A percentile compares a stretch with the other conserved stretches of the same genome.
Evolutionary conservation across 2,888 invertebrate species (phyloP).

Genomic region (Thecophora atra): DNA sequence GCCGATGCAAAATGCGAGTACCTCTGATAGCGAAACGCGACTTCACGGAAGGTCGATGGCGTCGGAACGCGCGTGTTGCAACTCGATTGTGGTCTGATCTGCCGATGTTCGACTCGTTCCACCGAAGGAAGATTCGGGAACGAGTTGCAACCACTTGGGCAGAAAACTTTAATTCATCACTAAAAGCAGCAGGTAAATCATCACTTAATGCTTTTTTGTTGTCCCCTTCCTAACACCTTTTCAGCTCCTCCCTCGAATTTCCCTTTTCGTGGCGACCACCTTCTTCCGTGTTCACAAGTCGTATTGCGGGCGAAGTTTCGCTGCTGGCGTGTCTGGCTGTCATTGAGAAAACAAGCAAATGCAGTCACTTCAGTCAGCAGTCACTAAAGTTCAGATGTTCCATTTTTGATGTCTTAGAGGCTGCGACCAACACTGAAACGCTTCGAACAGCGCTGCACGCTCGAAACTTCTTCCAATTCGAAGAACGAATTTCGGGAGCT

Average conservation of each 20-base stretch:
- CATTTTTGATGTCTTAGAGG: constrained; percentile 13
- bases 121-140: too few relatives aligned
- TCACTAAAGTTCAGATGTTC: not conserved
- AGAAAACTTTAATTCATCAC: not conserved
- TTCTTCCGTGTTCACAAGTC: not conserved
- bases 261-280: not conserved
- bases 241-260: too few relatives aligned
- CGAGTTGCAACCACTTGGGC: too few relatives aligned
- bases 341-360: not conserved
- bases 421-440: constrained; percentile 2
- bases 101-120: too few relatives aligned
- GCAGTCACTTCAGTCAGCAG: constrained; percentile 10
- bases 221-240: not conserved
- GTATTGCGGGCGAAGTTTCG: not conserved
- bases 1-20: too few relatives aligned
- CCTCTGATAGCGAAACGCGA: too few relatives aligned
- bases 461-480: not conserved
- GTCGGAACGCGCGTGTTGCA: too few relatives aligned
- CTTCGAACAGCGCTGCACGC: not conserved
- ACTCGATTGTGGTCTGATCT: too few relatives aligned
- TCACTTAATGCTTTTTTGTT: too few relatives aligned
- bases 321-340: not conserved
- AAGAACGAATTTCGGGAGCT: not conserved
- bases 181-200: constrained; percentile 22
- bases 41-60: too few relatives aligned